Evolutionary conservation across 2,888 invertebrate genomes (phyloP).

Genomic region (Caenorhabditis sp.): DNA sequence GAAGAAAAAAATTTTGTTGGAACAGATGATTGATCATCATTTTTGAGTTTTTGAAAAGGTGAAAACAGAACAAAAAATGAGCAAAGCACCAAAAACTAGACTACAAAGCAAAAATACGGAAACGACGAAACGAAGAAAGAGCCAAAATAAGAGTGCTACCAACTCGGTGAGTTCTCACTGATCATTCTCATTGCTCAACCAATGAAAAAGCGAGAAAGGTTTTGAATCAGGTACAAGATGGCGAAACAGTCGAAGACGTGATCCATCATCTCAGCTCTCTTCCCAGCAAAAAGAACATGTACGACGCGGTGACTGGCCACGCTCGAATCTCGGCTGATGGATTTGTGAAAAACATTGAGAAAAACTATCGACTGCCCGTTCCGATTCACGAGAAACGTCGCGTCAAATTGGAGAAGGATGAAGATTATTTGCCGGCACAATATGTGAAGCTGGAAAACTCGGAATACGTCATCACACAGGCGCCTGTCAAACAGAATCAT

Average conservation of each 20-base stretch:
- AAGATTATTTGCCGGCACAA: slow-evolving; percentile 6
- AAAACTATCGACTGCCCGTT: background rate
- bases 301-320: background rate
- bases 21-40: background rate
- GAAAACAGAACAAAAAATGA: background rate
- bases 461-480: slow-evolving; percentile 37
- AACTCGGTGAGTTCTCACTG: background rate
- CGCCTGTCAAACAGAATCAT: slow-evolving; percentile 28
- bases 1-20: background rate
- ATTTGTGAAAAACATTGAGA: slow-evolving; percentile 4
- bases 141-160: background rate
- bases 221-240: background rate
- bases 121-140: background rate
- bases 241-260: slow-evolving; percentile 1
- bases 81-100: background rate
- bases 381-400: slow-evolving; percentile 4
- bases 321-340: slow-evolving; percentile 4
- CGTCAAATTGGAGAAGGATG: slow-evolving; percentile 5
- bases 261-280: background rate
- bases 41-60: background rate
- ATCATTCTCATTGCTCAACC: background rate
- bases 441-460: slow-evolving; percentile 26
- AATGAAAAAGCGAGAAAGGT: background rate
- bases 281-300: slow-evolving; percentile 4
- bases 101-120: background rate